Conservation (phyloP, 2,113 vertebrate genomes). For the Nesogale talazaci region DNA sequence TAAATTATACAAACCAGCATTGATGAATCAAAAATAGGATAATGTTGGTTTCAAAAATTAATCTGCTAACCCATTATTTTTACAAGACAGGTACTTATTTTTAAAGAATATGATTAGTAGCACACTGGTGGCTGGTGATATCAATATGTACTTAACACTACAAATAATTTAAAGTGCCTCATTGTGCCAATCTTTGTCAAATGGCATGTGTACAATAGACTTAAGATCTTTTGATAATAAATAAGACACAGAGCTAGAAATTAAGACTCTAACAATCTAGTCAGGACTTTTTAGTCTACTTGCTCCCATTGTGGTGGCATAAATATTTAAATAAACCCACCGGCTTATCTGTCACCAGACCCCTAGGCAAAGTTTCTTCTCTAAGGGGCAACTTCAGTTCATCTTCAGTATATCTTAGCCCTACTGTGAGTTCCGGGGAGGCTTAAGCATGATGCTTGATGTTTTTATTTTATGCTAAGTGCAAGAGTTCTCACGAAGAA, state of each 20-base stretch:
- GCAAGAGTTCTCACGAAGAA: not conserved
- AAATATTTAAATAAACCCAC: slow-evolving; percentile 3
- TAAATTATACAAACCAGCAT: not conserved
- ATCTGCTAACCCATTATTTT: not conserved
- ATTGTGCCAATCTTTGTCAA: slow-evolving; percentile 8
- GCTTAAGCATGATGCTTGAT: not conserved
- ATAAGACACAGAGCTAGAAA: not conserved
- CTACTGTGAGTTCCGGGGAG: not conserved
- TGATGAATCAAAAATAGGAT: not conserved
- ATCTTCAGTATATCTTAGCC: not conserved
- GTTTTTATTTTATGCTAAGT: slow-evolving; percentile 64
- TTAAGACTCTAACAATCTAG: not conserved
- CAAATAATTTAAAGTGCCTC: slow-evolving; percentile 3
- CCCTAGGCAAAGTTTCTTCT: not conserved
- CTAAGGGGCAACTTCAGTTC: not conserved
- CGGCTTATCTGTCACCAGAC: not conserved
- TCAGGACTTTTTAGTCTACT: not conserved
- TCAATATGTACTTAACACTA: not conserved
- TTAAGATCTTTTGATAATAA: not conserved
- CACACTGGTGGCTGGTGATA: not conserved
- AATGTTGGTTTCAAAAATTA: not conserved
- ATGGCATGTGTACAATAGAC: not conserved
- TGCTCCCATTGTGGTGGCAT: not conserved
- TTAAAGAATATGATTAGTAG: not conserved
- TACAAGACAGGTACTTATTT: not conserved